Base-by-base conservation (phyloP, 2,888 invertebrate genomes). In the Prenolepis imparis region DNA sequence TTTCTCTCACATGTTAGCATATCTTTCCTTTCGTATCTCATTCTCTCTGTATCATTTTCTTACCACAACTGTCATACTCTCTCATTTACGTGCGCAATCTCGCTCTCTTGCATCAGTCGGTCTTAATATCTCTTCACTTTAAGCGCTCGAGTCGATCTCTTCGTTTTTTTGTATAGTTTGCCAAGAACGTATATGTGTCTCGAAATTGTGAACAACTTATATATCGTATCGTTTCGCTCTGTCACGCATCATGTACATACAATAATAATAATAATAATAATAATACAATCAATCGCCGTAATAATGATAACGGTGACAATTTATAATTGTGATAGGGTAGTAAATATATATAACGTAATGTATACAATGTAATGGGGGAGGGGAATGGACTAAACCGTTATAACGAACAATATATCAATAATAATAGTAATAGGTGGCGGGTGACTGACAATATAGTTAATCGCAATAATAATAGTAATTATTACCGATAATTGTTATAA, bases 181-280 rank as follows among this genome's bases (percentile, higher is more conserved):
- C 90, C 91, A 90, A 91, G 91, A 93, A 93, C 92, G 92, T 92
- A 93, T 93, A 92, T 92, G 93, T 94, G 93, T 93, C 92, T 94
- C 93, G 92, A 94, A 94, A 93, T 93, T 94, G 94, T 93, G 93
- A 94, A 94, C 93, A 94, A 94, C 93, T 93, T 91, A 93, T 94
- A 93, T 92, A 90, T 91, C 78, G 70, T 92, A 90, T 91, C 78
- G 70, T 93, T 93, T 92, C 91, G 91, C 92, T 92, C 92, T 92
- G 92, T 92, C 93, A 93, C 94, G 91, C 94, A 94, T 93, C 93
- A 93, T 94, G 91, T 91, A 92, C 91, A 91, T 91, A 91, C 87
- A 90, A 90, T 90, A 89, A 89, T 28, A 28, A 28, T 28, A 28
- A 28, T 28, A 28, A 28, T 28, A 28, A 28, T 28, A 28, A 28